Evolutionary conservation across 2,888 invertebrate species (phyloP).

Genomic region (Tanypteryx hageni): DNA sequence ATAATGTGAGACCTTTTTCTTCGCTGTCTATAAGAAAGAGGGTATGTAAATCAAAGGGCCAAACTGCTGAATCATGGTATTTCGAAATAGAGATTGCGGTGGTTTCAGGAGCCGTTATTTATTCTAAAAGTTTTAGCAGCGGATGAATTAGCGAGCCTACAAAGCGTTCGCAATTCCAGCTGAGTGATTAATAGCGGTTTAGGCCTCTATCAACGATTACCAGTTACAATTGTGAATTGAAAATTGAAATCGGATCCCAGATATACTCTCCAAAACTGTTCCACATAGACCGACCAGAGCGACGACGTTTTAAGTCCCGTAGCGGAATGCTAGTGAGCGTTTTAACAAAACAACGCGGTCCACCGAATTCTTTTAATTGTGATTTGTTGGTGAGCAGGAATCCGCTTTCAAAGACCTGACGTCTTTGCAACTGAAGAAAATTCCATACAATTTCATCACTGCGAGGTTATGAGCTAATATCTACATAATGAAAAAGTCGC

Average conservation of each 20-base stretch:
- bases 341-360: background rate
- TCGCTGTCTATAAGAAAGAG: background rate
- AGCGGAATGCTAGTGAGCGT: background rate
- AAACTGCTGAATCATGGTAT: conserved; percentile 14
- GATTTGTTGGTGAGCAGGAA: too few species aligned
- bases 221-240: conserved; percentile 35
- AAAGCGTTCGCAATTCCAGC: conserved; percentile 48
- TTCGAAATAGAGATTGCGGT: background rate
- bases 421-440: too few species aligned
- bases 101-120: conserved; percentile 43
- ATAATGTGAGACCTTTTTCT: background rate
- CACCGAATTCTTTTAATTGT: background rate
- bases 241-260: conserved; percentile 26
- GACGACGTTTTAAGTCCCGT: background rate
- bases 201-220: conserved; percentile 59
- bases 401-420: too few species aligned
- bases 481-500: too few species aligned
- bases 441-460: too few species aligned
- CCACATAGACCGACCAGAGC: background rate
- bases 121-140: conserved; percentile 33
- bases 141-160: conserved; percentile 18
- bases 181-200: conserved; percentile 53
- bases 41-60: conserved; percentile 35
- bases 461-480: too few species aligned
- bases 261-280: background rate